Conservation (phyloP, 1,140 invertebrate genomes). For the Apis laboriosa region DNA sequence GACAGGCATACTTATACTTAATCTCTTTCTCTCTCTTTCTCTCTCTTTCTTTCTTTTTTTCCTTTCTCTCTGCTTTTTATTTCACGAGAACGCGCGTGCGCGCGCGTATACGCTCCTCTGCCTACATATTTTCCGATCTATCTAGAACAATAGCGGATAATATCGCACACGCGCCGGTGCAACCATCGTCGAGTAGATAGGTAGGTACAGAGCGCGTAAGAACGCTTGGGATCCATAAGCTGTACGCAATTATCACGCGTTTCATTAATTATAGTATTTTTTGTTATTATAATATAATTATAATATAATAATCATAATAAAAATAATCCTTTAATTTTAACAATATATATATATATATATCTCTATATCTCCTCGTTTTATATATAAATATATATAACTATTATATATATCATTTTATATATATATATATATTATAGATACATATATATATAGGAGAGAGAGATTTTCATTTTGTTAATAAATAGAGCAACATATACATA, state of each 20-base stretch:
- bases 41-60: neutral
- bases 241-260: conserved; percentile 2
- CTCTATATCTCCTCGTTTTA: conserved; percentile 52
- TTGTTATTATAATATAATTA: conserved; percentile 69
- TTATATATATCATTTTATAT: conserved; percentile 47
- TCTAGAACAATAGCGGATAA: conserved; percentile 50
- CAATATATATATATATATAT: conserved; percentile 68
- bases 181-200: conserved; percentile 23
- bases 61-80: conserved; percentile 12
- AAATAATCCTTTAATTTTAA: conserved; percentile 75
- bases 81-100: conserved; percentile 24
- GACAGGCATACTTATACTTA: conserved; percentile 26
- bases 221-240: conserved; percentile 18
- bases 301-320: conserved; percentile 68
- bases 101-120: conserved; percentile 16
- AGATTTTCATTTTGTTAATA: conserved; percentile 74
- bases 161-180: conserved; percentile 15
- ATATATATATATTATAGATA: conserved; percentile 67
- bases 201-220: conserved; percentile 40
- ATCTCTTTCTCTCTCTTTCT: neutral
- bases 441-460: conserved; percentile 68
- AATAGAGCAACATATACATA: conserved; percentile 80
- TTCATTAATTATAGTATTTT: conserved; percentile 49
- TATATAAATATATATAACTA: conserved; percentile 66
- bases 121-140: conserved; percentile 44